Conservation (phyloP, 92 coral and sea anemone genomes). For the Paramuricea clavata region DNA sequence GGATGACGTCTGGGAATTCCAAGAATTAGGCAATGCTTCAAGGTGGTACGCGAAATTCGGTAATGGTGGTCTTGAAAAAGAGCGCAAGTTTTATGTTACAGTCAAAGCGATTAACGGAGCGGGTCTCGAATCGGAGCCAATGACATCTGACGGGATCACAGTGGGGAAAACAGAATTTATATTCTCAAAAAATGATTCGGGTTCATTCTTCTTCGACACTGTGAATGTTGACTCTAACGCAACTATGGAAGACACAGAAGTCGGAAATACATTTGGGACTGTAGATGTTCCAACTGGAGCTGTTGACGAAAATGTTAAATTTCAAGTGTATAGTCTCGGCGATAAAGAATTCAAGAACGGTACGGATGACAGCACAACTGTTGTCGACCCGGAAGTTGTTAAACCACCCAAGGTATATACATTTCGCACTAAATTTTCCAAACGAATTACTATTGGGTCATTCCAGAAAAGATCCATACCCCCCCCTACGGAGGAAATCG, state of each 20-base stretch:
- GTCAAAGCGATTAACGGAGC: conserved; percentile 92
- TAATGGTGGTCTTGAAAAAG: conserved; percentile 71
- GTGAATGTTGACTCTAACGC: conserved; percentile 76
- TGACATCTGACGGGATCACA: conserved; percentile 87
- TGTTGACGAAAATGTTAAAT: conserved; percentile 81
- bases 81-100: conserved; percentile 80
- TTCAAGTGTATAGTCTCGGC: conserved; percentile 79
- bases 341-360: conserved; percentile 66
- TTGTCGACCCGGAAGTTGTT: conserved; percentile 73
- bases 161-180: conserved; percentile 95
- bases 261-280: conserved; percentile 90
- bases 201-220: conserved; percentile 91
- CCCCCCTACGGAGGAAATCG: no score
- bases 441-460: no score
- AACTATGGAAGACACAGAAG: no score
- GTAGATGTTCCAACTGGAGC: conserved; percentile 86
- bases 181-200: conserved; percentile 78
- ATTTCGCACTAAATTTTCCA: neutral
- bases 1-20: conserved; percentile 61
- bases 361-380: conserved; percentile 83
- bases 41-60: conserved; percentile 89
- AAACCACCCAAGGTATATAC: conserved; percentile 77
- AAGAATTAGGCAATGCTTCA: conserved; percentile 71
- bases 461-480: no score
- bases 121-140: conserved; percentile 78